These are phyloP conservation scores for Neotragus moschatus DNA, from an alignment of 2,113 vertebrate species.

Conservation along the genomic window DNA sequence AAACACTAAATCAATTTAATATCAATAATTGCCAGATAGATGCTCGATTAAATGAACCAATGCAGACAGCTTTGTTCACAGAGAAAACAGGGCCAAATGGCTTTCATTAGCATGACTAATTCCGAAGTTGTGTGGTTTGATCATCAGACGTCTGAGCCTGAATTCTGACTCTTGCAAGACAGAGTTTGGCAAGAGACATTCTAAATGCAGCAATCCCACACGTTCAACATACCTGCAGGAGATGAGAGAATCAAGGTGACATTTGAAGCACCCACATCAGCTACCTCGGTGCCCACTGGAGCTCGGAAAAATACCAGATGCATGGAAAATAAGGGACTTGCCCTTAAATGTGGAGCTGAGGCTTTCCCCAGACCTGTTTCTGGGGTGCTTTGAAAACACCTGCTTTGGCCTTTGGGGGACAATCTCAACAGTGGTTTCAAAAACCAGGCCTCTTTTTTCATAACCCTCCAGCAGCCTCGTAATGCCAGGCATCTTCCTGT, in stretches of 20 bases:
- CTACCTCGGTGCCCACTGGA: not conserved
- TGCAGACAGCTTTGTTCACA: constrained; percentile 63
- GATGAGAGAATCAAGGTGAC: not conserved
- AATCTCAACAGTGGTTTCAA: not conserved
- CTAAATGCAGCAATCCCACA: not conserved
- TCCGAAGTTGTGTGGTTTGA: not conserved
- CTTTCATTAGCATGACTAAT: constrained; percentile 61
- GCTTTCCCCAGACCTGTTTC: not conserved
- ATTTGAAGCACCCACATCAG: not conserved
- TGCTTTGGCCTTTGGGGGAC: not conserved
- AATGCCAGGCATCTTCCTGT: not conserved
- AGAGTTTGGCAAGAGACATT: not conserved
- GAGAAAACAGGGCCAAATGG: constrained; percentile 64
- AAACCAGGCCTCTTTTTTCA: not conserved
- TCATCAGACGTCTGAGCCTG: not conserved
- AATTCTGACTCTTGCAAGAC: not conserved
- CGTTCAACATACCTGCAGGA: too few species aligned
- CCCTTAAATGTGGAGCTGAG: not conserved
- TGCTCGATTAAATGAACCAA: constrained; percentile 64
- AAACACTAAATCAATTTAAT: constrained; percentile 68
- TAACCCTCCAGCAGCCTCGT: not conserved
- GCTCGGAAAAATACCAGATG: not conserved
- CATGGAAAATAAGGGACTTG: not conserved
- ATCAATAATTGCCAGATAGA: constrained; percentile 69
- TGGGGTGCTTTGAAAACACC: constrained; percentile 19